phyloP scores from a whole-genome alignment of 1,140 invertebrate genomes.

The Cotesia typhae region DNA sequence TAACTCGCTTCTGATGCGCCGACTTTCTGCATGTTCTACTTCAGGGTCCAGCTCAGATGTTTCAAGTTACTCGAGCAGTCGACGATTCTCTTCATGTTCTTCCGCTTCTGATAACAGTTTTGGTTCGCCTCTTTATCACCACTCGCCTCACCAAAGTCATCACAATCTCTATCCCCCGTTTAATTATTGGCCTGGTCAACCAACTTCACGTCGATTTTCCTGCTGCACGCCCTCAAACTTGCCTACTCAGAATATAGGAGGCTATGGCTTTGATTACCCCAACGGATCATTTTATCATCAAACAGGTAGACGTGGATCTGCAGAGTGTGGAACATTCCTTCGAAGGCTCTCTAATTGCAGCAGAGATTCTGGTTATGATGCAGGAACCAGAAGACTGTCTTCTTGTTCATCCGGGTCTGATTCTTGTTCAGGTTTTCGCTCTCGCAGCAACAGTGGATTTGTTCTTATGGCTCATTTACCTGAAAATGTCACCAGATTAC shows the following conservation, averaged over 20 bases:
- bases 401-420: conserved; percentile 57
- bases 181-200: conserved; percentile 46
- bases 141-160: conserved; percentile 37
- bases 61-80: conserved; percentile 55
- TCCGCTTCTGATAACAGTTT: conserved; percentile 60
- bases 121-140: conserved; percentile 25
- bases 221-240: conserved; percentile 56
- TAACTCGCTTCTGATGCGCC: conserved; percentile 55
- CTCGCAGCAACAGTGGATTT: conserved; percentile 68
- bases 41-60: conserved; percentile 60
- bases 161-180: conserved; percentile 52
- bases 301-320: conserved; percentile 52
- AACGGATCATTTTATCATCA: conserved; percentile 44
- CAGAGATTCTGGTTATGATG: conserved; percentile 61
- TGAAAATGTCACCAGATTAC: conserved; percentile 79
- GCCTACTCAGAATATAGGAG: conserved; percentile 43
- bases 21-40: conserved; percentile 59
- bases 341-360: conserved; percentile 68
- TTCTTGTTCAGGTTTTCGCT: conserved; percentile 51
- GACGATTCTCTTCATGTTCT: conserved; percentile 61
- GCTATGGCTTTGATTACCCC: conserved; percentile 55
- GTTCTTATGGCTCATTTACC: conserved; percentile 63
- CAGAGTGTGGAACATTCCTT: conserved; percentile 57
- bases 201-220: conserved; percentile 56
- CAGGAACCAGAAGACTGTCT: conserved; percentile 49